Base-by-base conservation (phyloP, 2,888 invertebrate species). In the Hirtodrosophila histrioides region DNA sequence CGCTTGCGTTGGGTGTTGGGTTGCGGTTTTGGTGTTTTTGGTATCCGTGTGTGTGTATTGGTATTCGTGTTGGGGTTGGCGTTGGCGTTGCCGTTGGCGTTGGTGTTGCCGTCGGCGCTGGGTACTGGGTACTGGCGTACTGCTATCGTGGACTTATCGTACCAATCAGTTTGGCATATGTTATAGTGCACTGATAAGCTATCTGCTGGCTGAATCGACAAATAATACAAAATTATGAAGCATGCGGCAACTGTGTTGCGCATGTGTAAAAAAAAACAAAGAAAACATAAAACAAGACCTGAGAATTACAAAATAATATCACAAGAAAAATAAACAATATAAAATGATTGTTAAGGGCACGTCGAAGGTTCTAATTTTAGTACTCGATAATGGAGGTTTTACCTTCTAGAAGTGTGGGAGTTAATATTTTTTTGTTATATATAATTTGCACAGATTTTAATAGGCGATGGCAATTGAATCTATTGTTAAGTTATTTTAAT, bases 81-180 rank as follows among this genome's bases (percentile, higher is more conserved):
- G 45, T 64, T 69, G 45, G 31, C 27, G 6, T 27, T 3, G 6
- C 0, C 17, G 37, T 33, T 24, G 37, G 45, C 53, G 45, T 64
- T 69, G 45, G 31, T 3, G 6, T 27, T 3, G 6, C 0, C 17
- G 37, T 33, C 17, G 37, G 45, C 53, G 45, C n/a, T n/a, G n/a
- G n/a, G n/a, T n/a, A n/a, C 63, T 69, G 49, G 36, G 35, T 41
- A 50, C 56, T 64, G 45, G 49, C 27, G 56, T 17, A 44, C 60
- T 65, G 50, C 58, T 67, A 27, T 27, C 27, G 35, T 17, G 61
- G 62, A 63, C 55, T 85, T 81, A 81, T 81, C 86, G 76, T 73
- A 71, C 78, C 79, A 86, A 82, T 82, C 84, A 69, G 80, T 79
- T 81, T 75, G 81, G 81, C 81, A 79, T 83, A 76, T 82, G 81